These are phyloP conservation scores for Crocallis elinguaria DNA, from an alignment of 2,888 invertebrate genomes.

Conservation along the genomic window DNA sequence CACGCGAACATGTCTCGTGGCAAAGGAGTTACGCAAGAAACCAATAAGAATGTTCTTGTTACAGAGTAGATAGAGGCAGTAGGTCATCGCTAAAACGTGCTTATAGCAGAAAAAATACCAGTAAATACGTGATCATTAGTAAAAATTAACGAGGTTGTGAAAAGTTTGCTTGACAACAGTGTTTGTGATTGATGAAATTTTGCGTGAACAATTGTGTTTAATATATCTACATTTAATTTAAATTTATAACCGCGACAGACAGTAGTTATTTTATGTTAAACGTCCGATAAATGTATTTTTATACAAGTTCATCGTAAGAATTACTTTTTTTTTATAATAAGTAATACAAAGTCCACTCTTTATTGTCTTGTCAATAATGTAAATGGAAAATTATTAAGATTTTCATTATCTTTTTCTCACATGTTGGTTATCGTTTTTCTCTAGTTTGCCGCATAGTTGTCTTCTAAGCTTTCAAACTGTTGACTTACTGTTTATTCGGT, in stretches of 20 bases:
- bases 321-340: too few relatives aligned
- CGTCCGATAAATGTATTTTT: too few relatives aligned
- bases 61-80: constrained; percentile 11
- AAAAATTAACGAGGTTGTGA: background rate
- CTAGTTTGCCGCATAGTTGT: too few relatives aligned
- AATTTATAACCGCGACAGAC: too few relatives aligned
- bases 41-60: background rate
- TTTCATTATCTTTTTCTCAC: background rate
- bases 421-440: background rate
- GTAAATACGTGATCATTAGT: constrained; percentile 21
- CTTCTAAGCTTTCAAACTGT: constrained; percentile 1
- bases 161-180: constrained; percentile 1
- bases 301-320: too few relatives aligned
- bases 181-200: constrained; percentile 4
- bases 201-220: background rate
- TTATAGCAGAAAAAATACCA: constrained; percentile 1
- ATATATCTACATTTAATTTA: too few relatives aligned
- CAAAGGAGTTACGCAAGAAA: constrained; percentile 9
- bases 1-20: background rate
- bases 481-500: constrained; percentile 20
- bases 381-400: too few relatives aligned
- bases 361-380: too few relatives aligned
- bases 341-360: too few relatives aligned
- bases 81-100: constrained; percentile 18
- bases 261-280: too few relatives aligned